Base-by-base conservation (phyloP, 2,797 vertebrate genomes). In the Melanotaenia trifasciata region DNA sequence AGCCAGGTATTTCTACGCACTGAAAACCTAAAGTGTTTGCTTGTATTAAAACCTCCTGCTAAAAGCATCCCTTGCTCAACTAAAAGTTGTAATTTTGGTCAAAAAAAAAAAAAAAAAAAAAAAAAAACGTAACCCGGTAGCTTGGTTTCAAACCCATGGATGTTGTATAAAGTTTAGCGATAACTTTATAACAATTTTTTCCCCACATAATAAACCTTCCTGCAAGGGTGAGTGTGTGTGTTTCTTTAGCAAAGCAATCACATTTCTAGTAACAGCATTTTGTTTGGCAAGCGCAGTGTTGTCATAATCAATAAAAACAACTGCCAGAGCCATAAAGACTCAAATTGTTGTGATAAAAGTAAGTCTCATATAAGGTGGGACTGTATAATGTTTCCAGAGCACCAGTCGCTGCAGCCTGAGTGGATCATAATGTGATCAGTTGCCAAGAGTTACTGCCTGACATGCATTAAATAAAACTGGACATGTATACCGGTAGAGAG, bases 301-400 rank as follows among this genome's bases (percentile, higher is more conserved):
- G n/a, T 67, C 4, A 33, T 67, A 32, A 43, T 67, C 20, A 43
- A 45, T 32, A 58, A 67, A 45, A 58, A 14, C 65, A 57, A 11
- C 18, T 45, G 18, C n/a, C n/a, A 1, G 28, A 38, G 13, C 38
- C 30, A 45, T 45, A 45, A 58, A 40, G 18, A 40, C 1, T 53
- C 20, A 38, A 67, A 20, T 30, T 20, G 0, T 38, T 32, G 26
- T 43, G 30, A 57, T 33, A 57, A 43, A 12, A 0, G 38, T 38
- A 66, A 26, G 54, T 30, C 64, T 58, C 65, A 5, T 0, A 16
- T 45, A 45, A 45, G 40, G 13, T 0, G 9, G 20, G n/a, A 60
- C 35, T 38, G 58, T 24, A 11, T 1, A 14, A 22, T 35, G 12
- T 36, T 35, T 38, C 58, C n/a, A 13, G n/a, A 35, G n/a, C 20